Evolutionary conservation across 1,140 invertebrate species (phyloP), one percentile per base, ranked within the genome.

Genomic region (Rhagoletis pomonella): DNA sequence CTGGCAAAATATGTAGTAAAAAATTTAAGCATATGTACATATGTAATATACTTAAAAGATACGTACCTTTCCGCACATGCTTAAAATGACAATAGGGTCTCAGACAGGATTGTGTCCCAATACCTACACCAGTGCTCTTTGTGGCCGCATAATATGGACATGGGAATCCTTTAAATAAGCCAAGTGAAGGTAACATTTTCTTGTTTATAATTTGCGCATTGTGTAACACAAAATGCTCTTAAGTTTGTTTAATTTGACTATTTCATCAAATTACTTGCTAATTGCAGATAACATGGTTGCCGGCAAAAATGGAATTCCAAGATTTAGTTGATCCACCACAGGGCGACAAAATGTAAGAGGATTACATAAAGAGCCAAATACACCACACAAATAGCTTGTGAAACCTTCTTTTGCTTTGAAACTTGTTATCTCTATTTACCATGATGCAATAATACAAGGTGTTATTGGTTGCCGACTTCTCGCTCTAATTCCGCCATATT

Each of bases 41-140:
- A 84, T 84, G 6, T 44, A 50, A 50, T 39, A 47, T 14, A 87
- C 69, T 55, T 39, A 55, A 7, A 81, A 55, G 14, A 55, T 29
- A 81, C 89, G 93, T 92, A 95, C 94, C 96, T 94, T 95, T 96
- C 90, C 95, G 96, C 89, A 95, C 94, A 94, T 98, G 97, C 92
- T 96, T 96, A 92, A 97, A 98, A 93, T 98, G 97, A 94, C 97
- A 98, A 93, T 98, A 97, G 29, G 97, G 97, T 90, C 97, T 95
- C 89, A 96, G 96, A 93, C 97, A 98, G 81, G 94, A 93, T 62
- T 42, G 50, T n/a, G 87, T 67, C 14, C 88, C 89, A 64, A 7
- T 29, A 12, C 17, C 19, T 6, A 6, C n/a, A 55, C 4, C 55
- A 29, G 65, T 50, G n/a, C 19, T 55, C 1, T 62, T 58, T 89